Percentiles rank a stretch among this genome's conserved stretches.
phyloP scores from a whole-genome alignment of 2,113 vertebrate genomes.

The Leptobrachium leishanense region DNA sequence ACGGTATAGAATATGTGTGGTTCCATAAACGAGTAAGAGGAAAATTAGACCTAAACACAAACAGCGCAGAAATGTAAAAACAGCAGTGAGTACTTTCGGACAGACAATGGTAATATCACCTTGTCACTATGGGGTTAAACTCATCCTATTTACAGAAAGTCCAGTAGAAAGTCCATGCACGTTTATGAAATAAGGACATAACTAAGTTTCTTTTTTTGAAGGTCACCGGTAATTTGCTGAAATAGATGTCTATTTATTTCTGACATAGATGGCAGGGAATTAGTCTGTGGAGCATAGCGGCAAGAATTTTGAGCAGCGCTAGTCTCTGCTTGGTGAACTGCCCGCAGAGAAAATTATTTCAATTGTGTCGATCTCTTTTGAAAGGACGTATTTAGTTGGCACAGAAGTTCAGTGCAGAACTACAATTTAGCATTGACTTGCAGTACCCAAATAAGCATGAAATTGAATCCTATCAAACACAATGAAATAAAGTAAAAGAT shows the following conservation, averaged over 20 bases:
- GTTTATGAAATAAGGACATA: conserved; percentile 11
- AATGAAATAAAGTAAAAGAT: conserved; percentile 13
- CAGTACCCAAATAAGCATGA: conserved; percentile 52
- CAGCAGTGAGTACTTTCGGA: too few species aligned
- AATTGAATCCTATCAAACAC: conserved; percentile 50
- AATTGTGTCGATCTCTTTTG: conserved; percentile 44
- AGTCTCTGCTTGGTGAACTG: background rate
- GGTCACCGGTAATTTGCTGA: background rate
- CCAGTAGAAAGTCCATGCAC: background rate
- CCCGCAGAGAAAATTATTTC: conserved; percentile 37
- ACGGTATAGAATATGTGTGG: too few species aligned
- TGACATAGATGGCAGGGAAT: background rate
- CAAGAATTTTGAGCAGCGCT: background rate
- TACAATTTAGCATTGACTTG: conserved; percentile 46
- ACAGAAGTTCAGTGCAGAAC: conserved; percentile 20
- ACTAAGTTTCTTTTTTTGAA: background rate
- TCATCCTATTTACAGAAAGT: background rate
- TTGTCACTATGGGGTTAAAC: too few species aligned
- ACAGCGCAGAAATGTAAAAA: too few species aligned
- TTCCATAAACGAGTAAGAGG: too few species aligned
- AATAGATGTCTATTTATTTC: background rate
- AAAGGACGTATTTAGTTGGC: conserved; percentile 43
- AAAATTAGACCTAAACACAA: too few species aligned
- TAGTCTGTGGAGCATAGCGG: background rate
- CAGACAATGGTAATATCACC: too few species aligned